Percentiles rank a stretch among this genome's conserved stretches.
Evolutionary conservation across 2,888 invertebrate genomes (phyloP).

Genomic region (Poecilobothrus nobilitatus): DNA sequence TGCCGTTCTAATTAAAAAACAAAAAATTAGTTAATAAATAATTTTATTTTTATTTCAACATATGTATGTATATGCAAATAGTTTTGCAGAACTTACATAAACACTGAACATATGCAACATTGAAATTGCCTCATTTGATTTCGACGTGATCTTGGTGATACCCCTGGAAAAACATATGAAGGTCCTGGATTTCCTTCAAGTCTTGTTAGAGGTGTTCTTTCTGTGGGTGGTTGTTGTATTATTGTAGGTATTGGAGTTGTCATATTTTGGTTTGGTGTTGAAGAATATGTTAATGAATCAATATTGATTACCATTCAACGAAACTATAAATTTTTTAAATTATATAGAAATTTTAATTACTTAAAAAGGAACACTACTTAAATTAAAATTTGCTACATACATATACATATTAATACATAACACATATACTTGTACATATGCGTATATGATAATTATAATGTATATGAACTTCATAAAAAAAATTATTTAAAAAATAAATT

Average conservation of each 20-base stretch:
- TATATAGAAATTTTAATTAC: no score
- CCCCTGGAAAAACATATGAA: constrained; percentile 47
- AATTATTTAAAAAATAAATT: no score
- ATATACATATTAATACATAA: no score
- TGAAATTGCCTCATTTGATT: constrained; percentile 52
- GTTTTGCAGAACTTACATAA: constrained; percentile 64
- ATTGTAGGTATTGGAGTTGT: neutral
- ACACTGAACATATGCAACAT: constrained; percentile 58
- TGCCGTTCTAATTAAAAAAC: constrained; percentile 21
- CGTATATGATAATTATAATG: no score
- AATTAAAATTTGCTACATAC: no score
- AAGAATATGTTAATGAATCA: constrained; percentile 8
- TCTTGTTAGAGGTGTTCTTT: constrained; percentile 47
- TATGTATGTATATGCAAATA: constrained; percentile 10
- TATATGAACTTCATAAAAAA: no score
- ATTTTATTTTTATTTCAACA: constrained; percentile 11
- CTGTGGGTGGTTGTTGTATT: constrained; percentile 39
- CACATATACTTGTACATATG: no score
- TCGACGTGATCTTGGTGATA: constrained; percentile 43
- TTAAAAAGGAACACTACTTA: no score
- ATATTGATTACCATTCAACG: neutral
- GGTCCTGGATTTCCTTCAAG: constrained; percentile 40
- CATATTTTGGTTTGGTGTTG: neutral
- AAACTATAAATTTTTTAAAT: no score
- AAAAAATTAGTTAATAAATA: constrained; percentile 8